Base-by-base conservation (phyloP, 1,140 invertebrate genomes). In the silkworm (Bombyx mori) region DNA sequence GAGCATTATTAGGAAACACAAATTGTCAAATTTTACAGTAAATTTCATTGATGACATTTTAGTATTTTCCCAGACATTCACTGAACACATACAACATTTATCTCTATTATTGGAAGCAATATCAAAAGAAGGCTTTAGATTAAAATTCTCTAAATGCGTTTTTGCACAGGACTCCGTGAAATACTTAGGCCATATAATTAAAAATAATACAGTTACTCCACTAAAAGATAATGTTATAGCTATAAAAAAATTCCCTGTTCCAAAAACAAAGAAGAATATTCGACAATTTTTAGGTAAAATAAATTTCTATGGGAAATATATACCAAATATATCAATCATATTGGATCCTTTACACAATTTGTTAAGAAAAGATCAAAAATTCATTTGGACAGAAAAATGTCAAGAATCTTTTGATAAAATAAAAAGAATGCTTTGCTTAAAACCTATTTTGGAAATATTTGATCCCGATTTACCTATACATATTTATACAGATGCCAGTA, bases 71-170 rank as follows among this genome's bases (percentile, higher is more conserved):
- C 26, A 44, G 12, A 54, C 51, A 18, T 64, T 60, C 43, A 6
- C 7, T 5, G 47, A 64, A 3, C 62, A 64, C 10, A 57, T 64
- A 9, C 22, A 49, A n/a, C 57, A 63, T n/a, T 50, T 63, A 51
- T 12, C 10, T 42, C 5, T n/a, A 22, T 54, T 61, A 44, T 45
- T 63, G n/a, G 54, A 59, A 9, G 54, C 57, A 22, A 52, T 65
- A 45, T 7, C 6, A 57, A 52, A 42, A 8, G 57, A 57, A 52
- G 59, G 57, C 7, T 65, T 65, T 48, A 59, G 60, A 55, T 48
- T 65, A 43, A 65, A 65, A 56, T 62, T 65, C 46, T 45, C 60
- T n/a, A 65, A 65, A 60, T 65, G 63, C 42, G 57, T 10, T n/a
- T 65, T 65, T 57, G 63, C 57, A 55, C 35, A 44, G 44, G 51